phyloP scores from a whole-genome alignment of 2,113 vertebrate species.

The Platycercus adscitus region DNA sequence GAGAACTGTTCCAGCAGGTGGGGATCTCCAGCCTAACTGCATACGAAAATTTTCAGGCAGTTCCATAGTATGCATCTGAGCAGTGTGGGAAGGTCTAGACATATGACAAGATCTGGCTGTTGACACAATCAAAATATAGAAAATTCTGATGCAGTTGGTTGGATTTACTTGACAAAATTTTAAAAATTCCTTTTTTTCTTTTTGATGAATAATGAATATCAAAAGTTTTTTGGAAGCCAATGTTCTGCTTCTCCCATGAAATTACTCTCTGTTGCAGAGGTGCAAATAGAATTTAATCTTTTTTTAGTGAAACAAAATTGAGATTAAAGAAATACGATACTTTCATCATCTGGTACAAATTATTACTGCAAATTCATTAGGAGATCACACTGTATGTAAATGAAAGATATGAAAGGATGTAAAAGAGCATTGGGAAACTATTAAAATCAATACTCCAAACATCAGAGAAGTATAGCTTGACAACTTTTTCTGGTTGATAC shows the following conservation, averaged over 20 bases:
- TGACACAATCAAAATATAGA: not conserved
- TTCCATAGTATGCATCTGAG: not conserved
- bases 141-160: not conserved
- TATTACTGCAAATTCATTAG: not conserved
- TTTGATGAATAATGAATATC: not conserved
- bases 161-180: not conserved
- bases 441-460: not conserved
- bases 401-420: not conserved
- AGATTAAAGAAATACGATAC: not conserved
- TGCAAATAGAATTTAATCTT: not conserved
- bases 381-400: not conserved
- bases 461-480: not conserved
- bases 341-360: conserved; percentile 7
- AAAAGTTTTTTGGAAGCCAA: not conserved
- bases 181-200: not conserved
- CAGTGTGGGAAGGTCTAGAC: not conserved
- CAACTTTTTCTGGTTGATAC: not conserved
- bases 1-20: not conserved
- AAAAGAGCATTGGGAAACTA: not conserved
- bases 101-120: not conserved
- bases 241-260: not conserved
- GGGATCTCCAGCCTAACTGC: not conserved
- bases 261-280: not conserved
- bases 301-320: not conserved
- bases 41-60: not conserved